Conservation (phyloP, 2,797 vertebrate genomes). For the Etheostoma nigrum region DNA sequence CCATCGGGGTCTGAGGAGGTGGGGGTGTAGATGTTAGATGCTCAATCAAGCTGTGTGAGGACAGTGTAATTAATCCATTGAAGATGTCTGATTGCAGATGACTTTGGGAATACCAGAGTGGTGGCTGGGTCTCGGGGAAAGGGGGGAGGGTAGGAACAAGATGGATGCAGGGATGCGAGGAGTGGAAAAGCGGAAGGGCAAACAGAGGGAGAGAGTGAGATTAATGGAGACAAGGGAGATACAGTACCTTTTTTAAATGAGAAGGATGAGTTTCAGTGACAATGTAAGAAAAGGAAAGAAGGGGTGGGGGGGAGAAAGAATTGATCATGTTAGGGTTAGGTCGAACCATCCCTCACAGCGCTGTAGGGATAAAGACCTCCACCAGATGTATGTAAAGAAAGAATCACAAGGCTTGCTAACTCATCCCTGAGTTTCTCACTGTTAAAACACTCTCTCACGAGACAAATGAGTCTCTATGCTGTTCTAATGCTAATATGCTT, state of each 20-base stretch:
- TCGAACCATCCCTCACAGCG: conserved; percentile 64
- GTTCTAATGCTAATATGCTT: conserved; percentile 80
- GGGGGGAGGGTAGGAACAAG: conserved; percentile 70
- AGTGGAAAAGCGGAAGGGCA: conserved; percentile 76
- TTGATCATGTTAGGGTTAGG: conserved; percentile 69
- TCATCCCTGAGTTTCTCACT: conserved; percentile 46
- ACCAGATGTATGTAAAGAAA: conserved; percentile 61
- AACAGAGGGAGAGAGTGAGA: conserved; percentile 73
- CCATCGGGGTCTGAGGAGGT: conserved; percentile 60
- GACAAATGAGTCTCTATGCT: conserved; percentile 66
- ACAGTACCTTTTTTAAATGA: conserved; percentile 81
- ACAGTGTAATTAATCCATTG: conserved; percentile 88
- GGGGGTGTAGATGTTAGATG: conserved; percentile 78
- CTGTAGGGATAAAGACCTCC: conserved; percentile 60
- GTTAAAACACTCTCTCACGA: conserved; percentile 51
- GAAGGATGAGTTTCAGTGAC: conserved; percentile 78
- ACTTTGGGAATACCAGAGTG: conserved; percentile 83
- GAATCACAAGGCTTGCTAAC: conserved; percentile 41
- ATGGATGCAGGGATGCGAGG: conserved; percentile 77
- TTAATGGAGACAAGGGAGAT: conserved; percentile 79
- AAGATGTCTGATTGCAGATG: conserved; percentile 88
- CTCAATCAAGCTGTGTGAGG: conserved; percentile 82
- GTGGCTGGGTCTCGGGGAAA: conserved; percentile 63
- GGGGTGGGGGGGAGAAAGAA: conserved; percentile 24
- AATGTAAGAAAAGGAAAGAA: conserved; percentile 50